Evolutionary conservation across 2,888 invertebrate genomes (phyloP).

Genomic region (Erebia ligea): DNA sequence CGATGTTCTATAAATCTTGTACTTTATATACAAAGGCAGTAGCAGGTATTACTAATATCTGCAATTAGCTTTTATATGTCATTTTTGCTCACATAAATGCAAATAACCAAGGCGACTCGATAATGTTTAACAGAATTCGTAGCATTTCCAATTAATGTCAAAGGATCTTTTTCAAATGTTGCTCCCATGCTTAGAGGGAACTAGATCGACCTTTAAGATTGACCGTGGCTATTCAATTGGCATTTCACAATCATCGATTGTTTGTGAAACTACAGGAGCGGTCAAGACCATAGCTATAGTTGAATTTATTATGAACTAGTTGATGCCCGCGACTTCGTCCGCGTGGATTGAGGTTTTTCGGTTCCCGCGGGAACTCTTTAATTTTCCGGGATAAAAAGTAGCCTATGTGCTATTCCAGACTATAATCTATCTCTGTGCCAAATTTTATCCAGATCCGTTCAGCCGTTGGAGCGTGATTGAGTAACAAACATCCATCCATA

Average conservation of each 20-base stretch:
- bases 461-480: too few relatives aligned
- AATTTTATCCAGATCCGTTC: too few relatives aligned
- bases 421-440: too few relatives aligned
- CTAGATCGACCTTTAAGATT: constrained; percentile 41
- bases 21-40: background rate
- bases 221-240: constrained; percentile 50
- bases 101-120: constrained; percentile 17
- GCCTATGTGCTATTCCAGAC: too few relatives aligned
- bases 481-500: too few relatives aligned
- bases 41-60: background rate
- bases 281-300: constrained; percentile 9
- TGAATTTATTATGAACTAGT: background rate
- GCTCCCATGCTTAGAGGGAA: constrained; percentile 39
- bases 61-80: background rate
- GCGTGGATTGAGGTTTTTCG: too few relatives aligned
- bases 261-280: constrained; percentile 51
- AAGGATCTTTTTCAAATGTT: constrained; percentile 37
- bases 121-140: constrained; percentile 24
- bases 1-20: background rate
- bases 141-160: constrained; percentile 43
- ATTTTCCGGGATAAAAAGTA: too few relatives aligned
- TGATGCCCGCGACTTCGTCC: too few relatives aligned
- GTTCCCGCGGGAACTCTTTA: too few relatives aligned
- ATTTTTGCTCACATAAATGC: constrained; percentile 11
- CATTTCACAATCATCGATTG: constrained; percentile 60